Conservation (phyloP, 2,113 vertebrate species). For the Nycticebus coucang region DNA sequence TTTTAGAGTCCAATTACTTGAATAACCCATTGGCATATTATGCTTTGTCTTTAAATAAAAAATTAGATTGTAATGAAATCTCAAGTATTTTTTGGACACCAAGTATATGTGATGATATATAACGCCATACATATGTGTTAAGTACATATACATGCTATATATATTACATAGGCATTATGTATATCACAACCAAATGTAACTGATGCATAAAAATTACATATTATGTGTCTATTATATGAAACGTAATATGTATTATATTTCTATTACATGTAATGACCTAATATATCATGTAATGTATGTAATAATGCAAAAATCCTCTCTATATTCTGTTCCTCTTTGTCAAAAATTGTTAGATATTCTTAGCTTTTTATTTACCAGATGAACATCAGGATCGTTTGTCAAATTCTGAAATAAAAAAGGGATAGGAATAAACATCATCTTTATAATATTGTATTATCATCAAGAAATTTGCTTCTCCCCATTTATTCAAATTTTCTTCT, state of each 20-base stretch:
- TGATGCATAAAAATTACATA: not conserved
- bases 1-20: constrained; percentile 38
- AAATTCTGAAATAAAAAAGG: constrained; percentile 19
- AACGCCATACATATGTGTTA: not conserved
- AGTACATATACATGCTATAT: not conserved
- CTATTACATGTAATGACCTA: not conserved
- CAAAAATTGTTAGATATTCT: constrained; percentile 18
- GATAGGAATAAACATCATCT: not conserved
- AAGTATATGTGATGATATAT: not conserved
- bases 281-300: not conserved
- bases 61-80: not conserved
- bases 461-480: not conserved
- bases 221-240: not conserved
- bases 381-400: not conserved
- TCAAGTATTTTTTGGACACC: not conserved
- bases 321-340: not conserved
- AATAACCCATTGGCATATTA: not conserved
- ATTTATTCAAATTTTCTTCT: not conserved
- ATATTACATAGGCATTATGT: not conserved
- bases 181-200: not conserved
- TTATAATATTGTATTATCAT: not conserved
- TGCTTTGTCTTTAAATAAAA: not conserved
- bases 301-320: not conserved
- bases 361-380: not conserved
- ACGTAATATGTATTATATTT: not conserved